A percentile compares a stretch with the other conserved stretches of the same genome.
Evolutionary conservation across 2,797 vertebrate genomes (phyloP).

Genomic region (Orientallactaga sibirica): DNA sequence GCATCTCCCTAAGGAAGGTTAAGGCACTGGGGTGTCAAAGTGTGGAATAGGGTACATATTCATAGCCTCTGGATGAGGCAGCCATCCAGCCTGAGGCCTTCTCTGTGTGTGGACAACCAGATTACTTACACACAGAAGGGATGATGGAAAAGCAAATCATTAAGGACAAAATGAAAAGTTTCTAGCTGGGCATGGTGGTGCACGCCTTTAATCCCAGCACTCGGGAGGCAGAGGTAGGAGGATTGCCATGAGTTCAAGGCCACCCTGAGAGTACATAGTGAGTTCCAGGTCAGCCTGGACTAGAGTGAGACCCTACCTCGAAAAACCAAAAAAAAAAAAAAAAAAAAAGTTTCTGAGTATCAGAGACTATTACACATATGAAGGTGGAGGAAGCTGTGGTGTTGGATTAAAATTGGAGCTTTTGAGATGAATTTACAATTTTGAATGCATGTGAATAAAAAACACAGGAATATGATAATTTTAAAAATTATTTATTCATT

Average conservation of each 20-base stretch:
- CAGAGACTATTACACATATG: background rate
- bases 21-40: background rate
- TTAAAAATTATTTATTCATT: no score
- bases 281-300: no score
- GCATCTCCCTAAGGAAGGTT: background rate
- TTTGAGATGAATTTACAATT: background rate
- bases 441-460: slow-evolving; percentile 18
- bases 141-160: background rate
- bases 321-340: no score
- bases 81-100: background rate
- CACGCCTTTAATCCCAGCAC: no score
- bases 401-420: background rate
- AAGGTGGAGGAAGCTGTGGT: background rate
- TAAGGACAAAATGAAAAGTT: background rate
- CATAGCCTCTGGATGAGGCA: no score
- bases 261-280: no score
- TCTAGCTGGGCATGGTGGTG: no score
- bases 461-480: background rate
- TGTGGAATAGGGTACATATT: background rate
- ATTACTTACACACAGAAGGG: background rate
- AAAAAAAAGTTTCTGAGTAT: background rate
- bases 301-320: no score
- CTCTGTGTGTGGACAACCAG: background rate
- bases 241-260: no score
- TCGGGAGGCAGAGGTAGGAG: no score